Base-by-base conservation (phyloP, 2,888 invertebrate species). In the Proisotoma minuta region DNA sequence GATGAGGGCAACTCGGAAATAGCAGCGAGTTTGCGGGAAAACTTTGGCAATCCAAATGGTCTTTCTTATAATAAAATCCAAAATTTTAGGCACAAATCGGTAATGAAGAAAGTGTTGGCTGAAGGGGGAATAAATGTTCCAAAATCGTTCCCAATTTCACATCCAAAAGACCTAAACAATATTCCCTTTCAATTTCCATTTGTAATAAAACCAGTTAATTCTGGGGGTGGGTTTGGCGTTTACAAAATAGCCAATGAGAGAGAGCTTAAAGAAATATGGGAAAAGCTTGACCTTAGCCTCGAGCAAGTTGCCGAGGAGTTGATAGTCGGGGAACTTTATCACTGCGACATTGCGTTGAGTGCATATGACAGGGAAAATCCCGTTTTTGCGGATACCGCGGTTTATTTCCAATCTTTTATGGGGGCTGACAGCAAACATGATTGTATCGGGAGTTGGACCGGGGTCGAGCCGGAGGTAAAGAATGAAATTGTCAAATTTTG, bases 211-310 rank as follows among this genome's bases (percentile, higher is more conserved):
- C 51, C 51, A 2, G 27, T 27, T 2, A 26, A 26, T 23, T 51
- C 51, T 20, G 51, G 51, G 18, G 51, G 51, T 8, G 28, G 51
- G 10, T 51, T 51, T 51, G 51, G 51, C 4, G 51, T 51, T 5
- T 51, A 51, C 27, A 51, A 51, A 27, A n/a, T 51, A 5, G 15
- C 5, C 26, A 4, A 27, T 26, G 10, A 12, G 10, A 3, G 5
- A 10, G 51, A 51, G 3, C 27, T 51, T 26, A 2, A 3, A 12
- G 4, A 51, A 8, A 18, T 51, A 12, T 26, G 18, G 24, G 24
- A 24, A 3, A 23, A 26, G 4, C 27, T 51, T 10, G 51, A 51
- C n/a, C 10, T 20, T 12, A 27, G 15, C 18, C 8, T 51, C 20
- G 28, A 51, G 2, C 51, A 51, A 24, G 51, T 26, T 12, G 51